Base-by-base conservation (phyloP, 1,140 invertebrate species). In the Hycleus phaleratus region DNA sequence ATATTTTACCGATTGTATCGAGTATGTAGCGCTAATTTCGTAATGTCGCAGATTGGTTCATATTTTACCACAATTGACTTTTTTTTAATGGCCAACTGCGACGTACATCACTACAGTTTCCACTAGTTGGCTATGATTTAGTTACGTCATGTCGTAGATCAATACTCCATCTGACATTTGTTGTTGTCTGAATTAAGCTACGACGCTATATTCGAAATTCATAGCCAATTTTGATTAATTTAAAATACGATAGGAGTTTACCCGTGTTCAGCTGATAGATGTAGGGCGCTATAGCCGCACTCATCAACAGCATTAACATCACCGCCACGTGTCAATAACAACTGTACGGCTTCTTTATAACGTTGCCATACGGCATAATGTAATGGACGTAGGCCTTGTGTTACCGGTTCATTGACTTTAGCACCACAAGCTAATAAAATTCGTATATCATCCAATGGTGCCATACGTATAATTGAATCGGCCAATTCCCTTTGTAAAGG, bases 281-380 rank as follows among this genome's bases (percentile, higher is more conserved):
- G 93, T 44, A 95, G 75, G 2, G 92, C 87, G 45, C 90, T 91
- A 73, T 94, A 95, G 0, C 92, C 93, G 62, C 91, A 91, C 66
- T 94, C 91, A 69, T 95, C 92, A 7, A 82, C 82, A 0, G 87
- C 87, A 74, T 95, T 85, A 11, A 94, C 86, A 70, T 91, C 87
- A 61, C 86, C 86, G 8, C 88, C 89, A 40, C 88, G 73, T 1
- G 90, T 86, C 32, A 91, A 75, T 38, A 91, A 75, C 39, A 91
- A 74, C 43, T 86, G 81, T 0, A 88, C 87, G 0, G 90, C 91
- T 67, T 92, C 90, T 38, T 83, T 77, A 73, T 95, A 87, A 9
- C 83, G 76, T 68, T 91, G 87, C 84, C 91, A 95, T 46, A 92
- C 88, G 0, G 92, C 92, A 72, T 95, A 96, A 72, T 95, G 93